A percentile compares a stretch with the other conserved stretches of the same genome.
Conservation (phyloP, 2,797 vertebrate species). For the Karalla daura region DNA sequence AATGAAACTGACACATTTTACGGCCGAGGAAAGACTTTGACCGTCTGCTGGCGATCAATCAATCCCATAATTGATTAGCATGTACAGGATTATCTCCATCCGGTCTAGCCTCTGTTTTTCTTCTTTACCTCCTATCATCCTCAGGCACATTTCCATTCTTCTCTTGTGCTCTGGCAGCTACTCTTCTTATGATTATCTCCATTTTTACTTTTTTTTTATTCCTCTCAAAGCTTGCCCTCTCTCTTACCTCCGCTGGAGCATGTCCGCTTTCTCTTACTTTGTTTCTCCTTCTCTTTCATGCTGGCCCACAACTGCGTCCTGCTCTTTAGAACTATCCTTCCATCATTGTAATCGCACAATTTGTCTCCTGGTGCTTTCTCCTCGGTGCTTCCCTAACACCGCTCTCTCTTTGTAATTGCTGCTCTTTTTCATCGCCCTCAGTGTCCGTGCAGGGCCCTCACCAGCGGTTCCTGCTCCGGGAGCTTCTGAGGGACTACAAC, state of each 20-base stretch:
- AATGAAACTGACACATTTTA: conserved; percentile 68
- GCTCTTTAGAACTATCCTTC: neutral
- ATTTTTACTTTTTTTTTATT: neutral
- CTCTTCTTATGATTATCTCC: neutral
- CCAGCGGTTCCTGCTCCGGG: conserved; percentile 94
- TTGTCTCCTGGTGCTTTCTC: conserved; percentile 5
- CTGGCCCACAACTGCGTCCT: conserved; percentile 2
- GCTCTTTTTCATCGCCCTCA: conserved; percentile 50
- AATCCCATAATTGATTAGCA: conserved; percentile 71
- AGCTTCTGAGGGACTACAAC: conserved; percentile 96
- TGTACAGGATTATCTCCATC: conserved; percentile 33
- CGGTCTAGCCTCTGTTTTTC: conserved; percentile 12
- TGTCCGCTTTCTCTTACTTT: neutral
- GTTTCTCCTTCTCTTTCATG: conserved; percentile 11
- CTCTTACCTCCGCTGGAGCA: neutral
- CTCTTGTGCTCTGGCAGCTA: neutral
- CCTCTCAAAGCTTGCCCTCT: neutral
- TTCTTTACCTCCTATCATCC: conserved; percentile 7
- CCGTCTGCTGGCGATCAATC: conserved; percentile 73
- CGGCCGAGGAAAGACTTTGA: conserved; percentile 51
- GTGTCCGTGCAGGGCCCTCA: conserved; percentile 95
- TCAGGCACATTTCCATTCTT: conserved; percentile 1
- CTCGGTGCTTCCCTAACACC: neutral
- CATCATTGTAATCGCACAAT: conserved; percentile 11
- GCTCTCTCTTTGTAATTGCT: conserved; percentile 11